Evolutionary conservation across 2,113 vertebrate species (phyloP), one percentile per base, ranked within the genome.

Genomic region (Psilopsiagon aymara): DNA sequence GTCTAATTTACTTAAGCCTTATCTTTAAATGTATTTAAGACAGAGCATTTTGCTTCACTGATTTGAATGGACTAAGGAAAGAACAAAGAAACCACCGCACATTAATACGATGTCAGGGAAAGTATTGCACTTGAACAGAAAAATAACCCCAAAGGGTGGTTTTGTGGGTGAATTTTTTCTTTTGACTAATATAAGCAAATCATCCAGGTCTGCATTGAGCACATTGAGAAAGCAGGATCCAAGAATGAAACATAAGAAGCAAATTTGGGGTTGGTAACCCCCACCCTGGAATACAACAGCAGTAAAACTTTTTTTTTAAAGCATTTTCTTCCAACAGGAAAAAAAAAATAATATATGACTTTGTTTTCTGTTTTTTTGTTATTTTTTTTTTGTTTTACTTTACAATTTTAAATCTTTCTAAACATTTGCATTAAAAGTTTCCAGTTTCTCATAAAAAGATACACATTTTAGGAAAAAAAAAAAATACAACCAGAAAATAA

Each of bases 121-220:
- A 98, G 98, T 98, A 98, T 97, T 98, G 98, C 98, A 98, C 97
- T 98, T 98, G 96, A 98, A 97, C 96, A 98, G 92, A 97, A 96
- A 95, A 82, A 91, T 82, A 92, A 93, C 70, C 82, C 70, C n/a
- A 95, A 69, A 51, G 92, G 24, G 51, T 91, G 66, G 18, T 44
- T 92, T 74, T 66, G 62, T 88, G 52, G 81, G 53, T 53, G 41
- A n/a, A 16, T 49, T 74, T 74, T 80, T 86, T 87, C 90, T 96
- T 96, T 69, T 47, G 88, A 95, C 73, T 46, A 95, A 86, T 55
- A 86, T 53, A 97, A 96, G 69, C 78, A 95, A 94, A 88, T 92
- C 37, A 79, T 86, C 69, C 76, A 77, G 33, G 52, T 93, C 92
- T 94, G 94, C 86, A 96, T 95, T 69, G 91, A 97, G 91, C 89